These are phyloP conservation scores for Tringa solitaria DNA, from an alignment of 2,113 vertebrate genomes.

Conservation along the genomic window DNA sequence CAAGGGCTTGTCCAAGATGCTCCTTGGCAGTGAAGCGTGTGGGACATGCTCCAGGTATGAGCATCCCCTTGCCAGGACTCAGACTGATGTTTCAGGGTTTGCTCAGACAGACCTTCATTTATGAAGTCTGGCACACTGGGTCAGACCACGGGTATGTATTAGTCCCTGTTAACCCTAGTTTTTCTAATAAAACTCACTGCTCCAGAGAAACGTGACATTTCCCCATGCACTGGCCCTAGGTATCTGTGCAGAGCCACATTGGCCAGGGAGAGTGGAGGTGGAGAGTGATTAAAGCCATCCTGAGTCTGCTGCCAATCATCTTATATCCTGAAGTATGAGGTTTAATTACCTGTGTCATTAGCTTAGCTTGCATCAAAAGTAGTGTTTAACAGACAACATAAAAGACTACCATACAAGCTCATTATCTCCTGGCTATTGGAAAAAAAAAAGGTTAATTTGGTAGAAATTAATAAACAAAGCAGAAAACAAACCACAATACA, in stretches of 20 bases:
- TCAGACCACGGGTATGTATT: not conserved
- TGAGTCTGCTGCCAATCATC: not conserved
- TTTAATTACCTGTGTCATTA: slow-evolving; percentile 33
- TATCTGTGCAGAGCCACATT: not conserved
- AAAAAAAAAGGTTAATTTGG: not conserved
- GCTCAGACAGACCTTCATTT: not conserved
- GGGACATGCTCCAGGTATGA: not conserved
- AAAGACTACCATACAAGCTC: not conserved
- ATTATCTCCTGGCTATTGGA: not conserved
- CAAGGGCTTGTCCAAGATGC: not conserved
- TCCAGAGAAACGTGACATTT: not conserved
- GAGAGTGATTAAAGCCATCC: not conserved
- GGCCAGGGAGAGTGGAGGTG: not conserved
- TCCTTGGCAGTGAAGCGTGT: not conserved
- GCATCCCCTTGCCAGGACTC: not conserved
- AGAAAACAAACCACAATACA: not conserved
- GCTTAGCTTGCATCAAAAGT: slow-evolving; percentile 2
- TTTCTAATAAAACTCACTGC: not conserved
- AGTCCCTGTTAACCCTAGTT: not conserved
- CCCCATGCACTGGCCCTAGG: not conserved
- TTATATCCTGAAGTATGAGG: not conserved
- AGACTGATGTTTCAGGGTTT: not conserved
- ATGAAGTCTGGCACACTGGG: not conserved
- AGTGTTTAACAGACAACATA: not conserved
- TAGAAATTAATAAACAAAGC: not conserved